Conservation (phyloP, 2,113 vertebrate genomes). For the Meriones unguiculatus region DNA sequence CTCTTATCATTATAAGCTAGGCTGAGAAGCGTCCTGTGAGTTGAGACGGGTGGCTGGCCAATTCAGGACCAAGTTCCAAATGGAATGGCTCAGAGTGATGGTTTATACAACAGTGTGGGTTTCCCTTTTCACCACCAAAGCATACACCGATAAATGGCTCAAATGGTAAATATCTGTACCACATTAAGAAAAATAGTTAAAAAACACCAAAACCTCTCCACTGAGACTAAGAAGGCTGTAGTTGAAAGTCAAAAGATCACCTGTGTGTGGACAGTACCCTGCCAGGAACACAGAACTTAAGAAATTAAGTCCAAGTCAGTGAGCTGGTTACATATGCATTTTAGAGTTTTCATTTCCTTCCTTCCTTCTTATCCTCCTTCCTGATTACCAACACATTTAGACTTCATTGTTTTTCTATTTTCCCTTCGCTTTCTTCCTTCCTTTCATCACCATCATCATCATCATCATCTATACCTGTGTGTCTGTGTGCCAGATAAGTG, state of each 20-base stretch:
- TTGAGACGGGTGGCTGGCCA: background rate
- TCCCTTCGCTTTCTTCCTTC: background rate
- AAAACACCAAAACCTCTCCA: background rate
- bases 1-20: background rate
- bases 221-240: background rate
- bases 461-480: background rate
- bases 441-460: background rate
- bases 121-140: background rate
- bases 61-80: background rate
- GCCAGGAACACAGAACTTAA: background rate
- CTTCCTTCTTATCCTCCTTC: background rate
- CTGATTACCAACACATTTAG: background rate
- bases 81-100: accelerated
- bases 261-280: background rate
- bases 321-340: background rate
- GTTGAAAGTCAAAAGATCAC: no score
- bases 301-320: background rate
- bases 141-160: no score
- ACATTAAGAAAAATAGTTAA: background rate
- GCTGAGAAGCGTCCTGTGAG: accelerated
- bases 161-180: background rate
- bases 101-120: accelerated
- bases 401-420: background rate
- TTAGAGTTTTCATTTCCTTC: background rate
- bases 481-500: background rate